Base-by-base conservation (phyloP, 2,888 invertebrate genomes). In the Pherbina coryleti region DNA sequence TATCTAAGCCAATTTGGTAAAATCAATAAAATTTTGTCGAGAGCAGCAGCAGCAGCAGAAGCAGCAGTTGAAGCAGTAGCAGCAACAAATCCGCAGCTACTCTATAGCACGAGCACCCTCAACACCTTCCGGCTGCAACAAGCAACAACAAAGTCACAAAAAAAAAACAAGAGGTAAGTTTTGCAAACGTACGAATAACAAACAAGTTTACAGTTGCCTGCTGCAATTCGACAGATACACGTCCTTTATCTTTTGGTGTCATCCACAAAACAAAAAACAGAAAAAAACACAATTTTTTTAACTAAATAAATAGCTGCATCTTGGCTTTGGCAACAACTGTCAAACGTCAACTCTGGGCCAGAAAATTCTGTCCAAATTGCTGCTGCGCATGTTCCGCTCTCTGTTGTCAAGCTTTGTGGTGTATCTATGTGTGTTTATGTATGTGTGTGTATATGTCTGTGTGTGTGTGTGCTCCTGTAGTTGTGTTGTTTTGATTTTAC, bases 11-110 rank as follows among this genome's bases (percentile, higher is more conserved):
- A 37, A 11, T 57, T 44, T 69, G 69, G 72, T 60, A 72, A 72
- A 72, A 72, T 72, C 72, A 72, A 72, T 72, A 72, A 71, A 71
- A 44, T 37, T 72, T 49, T 19, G 70, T 70, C n/a, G 22, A 44
- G 28, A 60, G 25, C 60, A 19, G 19, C n/a, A n/a, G 9, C 11
- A 60, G 57, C 57, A 19, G 57, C 25, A 22, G 57, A 14, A 25
- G 22, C 11, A 60, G 28, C n/a, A n/a, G n/a, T n/a, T n/a, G n/a
- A 22, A 19, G 8, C 66, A 14, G 7, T 5, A 60, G 8, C 28
- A n/a, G n/a, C 60, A 67, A 67, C 44, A 34, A 49, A 60, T 60
- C 22, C 14, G 25, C 49, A 22, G 22, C 66, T 8, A n/a, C 49
- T 28, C 25, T 49, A 22, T 19, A 5, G 44, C 31, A 67, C 67